These are phyloP conservation scores for Sebastes kiyomatsui DNA, from an alignment of 2,797 vertebrate species.

Conservation along the genomic window DNA sequence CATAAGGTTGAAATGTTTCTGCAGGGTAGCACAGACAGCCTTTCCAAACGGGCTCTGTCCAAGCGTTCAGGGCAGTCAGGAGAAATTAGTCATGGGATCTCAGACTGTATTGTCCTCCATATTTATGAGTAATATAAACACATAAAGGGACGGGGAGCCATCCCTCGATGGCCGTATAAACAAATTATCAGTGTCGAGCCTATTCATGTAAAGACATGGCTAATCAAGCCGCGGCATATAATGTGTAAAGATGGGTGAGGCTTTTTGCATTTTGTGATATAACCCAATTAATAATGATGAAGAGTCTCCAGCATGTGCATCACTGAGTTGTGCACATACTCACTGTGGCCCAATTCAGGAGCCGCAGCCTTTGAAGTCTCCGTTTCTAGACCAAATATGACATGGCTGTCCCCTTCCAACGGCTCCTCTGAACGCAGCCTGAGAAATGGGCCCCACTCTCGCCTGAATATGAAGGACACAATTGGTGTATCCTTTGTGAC, in stretches of 20 bases:
- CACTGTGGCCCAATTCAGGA: slow-evolving; percentile 39
- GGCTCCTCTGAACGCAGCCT: slow-evolving; percentile 22
- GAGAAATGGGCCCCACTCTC: slow-evolving; percentile 5
- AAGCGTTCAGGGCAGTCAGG: slow-evolving; percentile 40
- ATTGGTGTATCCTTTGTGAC: background rate
- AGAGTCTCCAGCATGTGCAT: slow-evolving; percentile 18
- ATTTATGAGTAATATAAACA: slow-evolving; percentile 50
- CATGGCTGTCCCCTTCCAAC: slow-evolving; percentile 48
- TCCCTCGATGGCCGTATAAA: slow-evolving; percentile 37
- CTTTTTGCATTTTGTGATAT: slow-evolving; percentile 30
- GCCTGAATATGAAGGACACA: slow-evolving; percentile 23
- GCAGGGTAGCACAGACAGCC: slow-evolving; percentile 18
- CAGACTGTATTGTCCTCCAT: slow-evolving; percentile 47
- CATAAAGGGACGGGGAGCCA: slow-evolving; percentile 29
- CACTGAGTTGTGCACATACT: slow-evolving; percentile 15
- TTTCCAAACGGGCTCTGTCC: slow-evolving; percentile 38
- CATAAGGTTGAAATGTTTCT: slow-evolving; percentile 40
- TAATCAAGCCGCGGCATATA: slow-evolving; percentile 20
- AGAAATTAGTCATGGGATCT: slow-evolving; percentile 56
- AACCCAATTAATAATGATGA: slow-evolving; percentile 55
- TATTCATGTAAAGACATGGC: slow-evolving; percentile 42
- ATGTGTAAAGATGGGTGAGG: slow-evolving; percentile 27
- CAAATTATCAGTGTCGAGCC: slow-evolving; percentile 48
- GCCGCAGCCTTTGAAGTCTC: slow-evolving; percentile 45
- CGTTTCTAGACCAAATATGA: slow-evolving; percentile 48